Conservation (phyloP, 1,140 invertebrate species). For the Drosophila asahinai region DNA sequence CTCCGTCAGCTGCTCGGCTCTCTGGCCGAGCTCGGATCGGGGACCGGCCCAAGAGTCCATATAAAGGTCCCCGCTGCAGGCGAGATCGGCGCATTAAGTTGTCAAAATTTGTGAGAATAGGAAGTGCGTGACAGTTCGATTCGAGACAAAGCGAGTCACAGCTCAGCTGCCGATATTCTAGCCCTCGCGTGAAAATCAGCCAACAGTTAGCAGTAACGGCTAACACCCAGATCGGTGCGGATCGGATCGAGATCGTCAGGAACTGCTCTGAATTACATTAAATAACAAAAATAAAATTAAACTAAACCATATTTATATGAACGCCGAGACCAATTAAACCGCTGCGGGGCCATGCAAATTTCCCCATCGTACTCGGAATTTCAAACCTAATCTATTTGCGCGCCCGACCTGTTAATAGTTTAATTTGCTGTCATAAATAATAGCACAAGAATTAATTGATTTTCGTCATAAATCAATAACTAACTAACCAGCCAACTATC, state of each 20-base stretch:
- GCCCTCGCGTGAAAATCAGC: neutral
- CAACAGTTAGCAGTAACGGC: neutral
- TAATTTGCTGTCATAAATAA: conserved; percentile 56
- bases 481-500: conserved; percentile 36
- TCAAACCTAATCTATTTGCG: conserved; percentile 27
- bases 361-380: conserved; percentile 17
- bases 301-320: conserved; percentile 7
- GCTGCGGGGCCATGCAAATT: conserved; percentile 39
- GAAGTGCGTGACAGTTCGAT: conserved; percentile 78
- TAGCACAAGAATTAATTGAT: conserved; percentile 59
- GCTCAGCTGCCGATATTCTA: conserved; percentile 14
- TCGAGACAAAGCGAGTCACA: conserved; percentile 49
- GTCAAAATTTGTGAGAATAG: conserved; percentile 83
- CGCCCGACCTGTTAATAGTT: conserved; percentile 59
- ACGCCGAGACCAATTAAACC: conserved; percentile 41
- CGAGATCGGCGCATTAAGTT: conserved; percentile 74
- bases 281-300: neutral
- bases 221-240: conserved; percentile 11
- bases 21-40: conserved; percentile 44
- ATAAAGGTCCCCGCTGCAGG: conserved; percentile 74
- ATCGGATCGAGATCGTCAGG: conserved; percentile 25
- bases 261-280: neutral
- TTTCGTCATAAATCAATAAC: conserved; percentile 65
- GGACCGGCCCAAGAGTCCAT: conserved; percentile 73
- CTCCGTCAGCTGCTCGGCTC: conserved; percentile 41